A percentile compares a stretch with the other conserved stretches of the same genome.
phyloP scores from a whole-genome alignment of 1,140 invertebrate species.

The Phocides pigmalion region DNA sequence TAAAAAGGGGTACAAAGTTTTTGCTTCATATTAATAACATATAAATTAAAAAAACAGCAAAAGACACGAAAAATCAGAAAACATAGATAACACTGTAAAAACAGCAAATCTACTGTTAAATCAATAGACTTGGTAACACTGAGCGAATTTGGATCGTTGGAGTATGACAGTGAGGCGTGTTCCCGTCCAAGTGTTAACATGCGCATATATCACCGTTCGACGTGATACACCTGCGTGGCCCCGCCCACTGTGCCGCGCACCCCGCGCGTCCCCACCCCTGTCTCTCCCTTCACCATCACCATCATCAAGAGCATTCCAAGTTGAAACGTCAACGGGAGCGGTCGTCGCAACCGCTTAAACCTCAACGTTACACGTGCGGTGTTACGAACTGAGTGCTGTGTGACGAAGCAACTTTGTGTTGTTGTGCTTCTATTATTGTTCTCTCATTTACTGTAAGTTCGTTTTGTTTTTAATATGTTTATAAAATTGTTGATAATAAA shows the following conservation, averaged over 20 bases:
- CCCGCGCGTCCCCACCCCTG: conserved; percentile 44
- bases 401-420: conserved; percentile 48
- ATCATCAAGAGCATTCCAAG: conserved; percentile 62
- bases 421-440: conserved; percentile 8
- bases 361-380: conserved; percentile 42
- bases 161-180: conserved; percentile 76
- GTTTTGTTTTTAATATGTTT: conserved; percentile 11
- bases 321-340: conserved; percentile 54
- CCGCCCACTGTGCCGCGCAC: conserved; percentile 55
- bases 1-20: too few relatives aligned
- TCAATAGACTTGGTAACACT: too few relatives aligned
- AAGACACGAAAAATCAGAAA: too few relatives aligned
- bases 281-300: conserved; percentile 62
- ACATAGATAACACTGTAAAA: too few relatives aligned
- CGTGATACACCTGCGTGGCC: conserved; percentile 72
- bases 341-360: conserved; percentile 41
- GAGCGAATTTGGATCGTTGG: conserved; percentile 51
- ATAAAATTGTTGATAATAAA: conserved; percentile 44
- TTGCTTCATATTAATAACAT: too few relatives aligned
- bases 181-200: conserved; percentile 64
- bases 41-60: too few relatives aligned
- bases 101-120: too few relatives aligned
- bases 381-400: conserved; percentile 62
- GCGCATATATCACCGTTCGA: conserved; percentile 72
- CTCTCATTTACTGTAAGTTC: conserved; percentile 40